These are phyloP conservation scores for Chironomus tepperi DNA, from an alignment of 1,140 invertebrate species.

Conservation along the genomic window DNA sequence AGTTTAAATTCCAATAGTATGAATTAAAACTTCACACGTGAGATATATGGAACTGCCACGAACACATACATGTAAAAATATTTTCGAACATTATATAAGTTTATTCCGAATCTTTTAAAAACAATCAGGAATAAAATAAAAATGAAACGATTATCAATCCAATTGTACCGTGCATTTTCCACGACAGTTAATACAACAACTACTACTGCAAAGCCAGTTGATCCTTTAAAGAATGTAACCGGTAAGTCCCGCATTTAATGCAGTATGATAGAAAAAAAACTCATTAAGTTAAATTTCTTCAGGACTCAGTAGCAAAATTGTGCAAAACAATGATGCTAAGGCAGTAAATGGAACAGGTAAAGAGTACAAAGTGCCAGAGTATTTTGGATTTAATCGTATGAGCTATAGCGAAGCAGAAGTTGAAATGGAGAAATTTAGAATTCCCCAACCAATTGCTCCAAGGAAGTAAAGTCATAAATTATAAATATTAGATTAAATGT, in stretches of 20 bases:
- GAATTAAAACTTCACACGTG: too few relatives aligned
- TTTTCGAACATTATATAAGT: too few relatives aligned
- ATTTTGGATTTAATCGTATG: constrained; percentile 68
- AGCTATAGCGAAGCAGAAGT: constrained; percentile 78
- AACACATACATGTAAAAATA: too few relatives aligned
- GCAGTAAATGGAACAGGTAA: neutral
- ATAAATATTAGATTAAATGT: neutral
- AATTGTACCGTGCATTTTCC: neutral
- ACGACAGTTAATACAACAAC: neutral
- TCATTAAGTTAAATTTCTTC: neutral
- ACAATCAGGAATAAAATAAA: neutral
- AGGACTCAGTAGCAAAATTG: neutral
- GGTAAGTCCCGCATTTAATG: neutral
- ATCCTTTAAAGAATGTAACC: constrained; percentile 2
- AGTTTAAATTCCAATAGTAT: too few relatives aligned
- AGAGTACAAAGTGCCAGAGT: constrained; percentile 79
- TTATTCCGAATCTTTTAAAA: too few relatives aligned
- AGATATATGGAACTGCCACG: too few relatives aligned
- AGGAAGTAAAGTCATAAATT: neutral
- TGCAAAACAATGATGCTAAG: neutral
- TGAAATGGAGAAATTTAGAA: constrained; percentile 67
- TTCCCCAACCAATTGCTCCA: constrained; percentile 50
- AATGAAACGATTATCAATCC: neutral
- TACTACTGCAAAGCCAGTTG: neutral
- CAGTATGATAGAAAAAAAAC: neutral